Evolutionary conservation across 2,888 invertebrate species (phyloP), one percentile per base, ranked within the genome.

Genomic region (Hylaea fasciaria): DNA sequence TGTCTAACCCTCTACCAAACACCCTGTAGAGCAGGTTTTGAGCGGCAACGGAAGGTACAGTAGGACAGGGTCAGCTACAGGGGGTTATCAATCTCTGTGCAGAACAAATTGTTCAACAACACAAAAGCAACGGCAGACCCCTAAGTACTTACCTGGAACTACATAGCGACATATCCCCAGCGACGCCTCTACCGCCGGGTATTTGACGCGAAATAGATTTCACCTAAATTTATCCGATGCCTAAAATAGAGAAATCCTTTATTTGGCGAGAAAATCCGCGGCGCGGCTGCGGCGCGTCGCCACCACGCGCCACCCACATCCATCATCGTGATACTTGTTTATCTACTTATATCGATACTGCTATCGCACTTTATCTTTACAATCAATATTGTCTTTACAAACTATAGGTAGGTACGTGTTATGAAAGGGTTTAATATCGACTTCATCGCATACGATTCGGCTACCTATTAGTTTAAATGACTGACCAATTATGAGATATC

Each of bases 201-300:
- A 39, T 45, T 37, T 39, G 32, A 45, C 37, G 37, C 28, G 17
- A 47, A 44, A 53, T 16, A 45, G 37, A 53, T 53, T 45, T 45
- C 4, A 13, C 37, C 45, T 45, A 53, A 39, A 39, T 53, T 17
- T 53, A 53, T 22, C 45, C n/a, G n/a, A 37, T 7, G 32, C 1
- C 1, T 12, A 37, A 22, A 10, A 47, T 47, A 37, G 35, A 13
- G 4, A 14, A 32, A 46, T 10, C 35, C 45, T 45, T 45, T 29
- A 45, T 45, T 45, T 29, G 45, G 45, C 12, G 35, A 32, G 46
- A 5, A 46, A 32, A 17, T 12, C 2, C 5, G 3, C 35, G 37
- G 12, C 37, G 12, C 37, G 37, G 7, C 37, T 1, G 4, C 37
- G 37, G 12, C 16, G 35, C 11, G 22, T n/a, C 22, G n/a, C n/a